Evolutionary conservation across 2,797 vertebrate genomes (phyloP).

Genomic region (Denticeps clupeoides): DNA sequence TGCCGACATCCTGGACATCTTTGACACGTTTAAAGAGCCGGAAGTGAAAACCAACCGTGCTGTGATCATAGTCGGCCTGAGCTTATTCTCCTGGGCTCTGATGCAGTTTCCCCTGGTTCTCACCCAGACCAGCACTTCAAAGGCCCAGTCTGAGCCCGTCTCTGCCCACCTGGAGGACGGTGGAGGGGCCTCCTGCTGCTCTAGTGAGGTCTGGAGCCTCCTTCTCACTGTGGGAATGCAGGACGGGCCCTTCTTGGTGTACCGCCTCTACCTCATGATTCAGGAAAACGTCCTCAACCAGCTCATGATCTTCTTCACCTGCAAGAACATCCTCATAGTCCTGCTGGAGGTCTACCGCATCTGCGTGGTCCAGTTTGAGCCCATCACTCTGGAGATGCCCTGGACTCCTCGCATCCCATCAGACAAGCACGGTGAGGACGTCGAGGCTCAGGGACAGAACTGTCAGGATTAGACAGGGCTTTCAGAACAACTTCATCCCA

Average conservation of each 20-base stretch:
- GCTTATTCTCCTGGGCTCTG: slow-evolving; percentile 62
- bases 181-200: slow-evolving; percentile 40
- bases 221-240: slow-evolving; percentile 58
- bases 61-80: slow-evolving; percentile 48
- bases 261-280: slow-evolving; percentile 59
- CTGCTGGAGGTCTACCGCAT: slow-evolving; percentile 61
- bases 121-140: slow-evolving; percentile 47
- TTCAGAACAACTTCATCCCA: no score
- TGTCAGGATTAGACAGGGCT: slow-evolving; percentile 25
- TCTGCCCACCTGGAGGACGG: not conserved
- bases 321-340: slow-evolving; percentile 65
- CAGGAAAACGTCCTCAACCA: slow-evolving; percentile 56
- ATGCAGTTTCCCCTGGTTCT: slow-evolving; percentile 66
- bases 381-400: no score
- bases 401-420: slow-evolving; percentile 11
- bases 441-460: slow-evolving; percentile 20
- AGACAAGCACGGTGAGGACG: slow-evolving; percentile 12
- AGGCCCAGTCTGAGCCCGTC: slow-evolving; percentile 5
- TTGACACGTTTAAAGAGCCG: slow-evolving; percentile 58
- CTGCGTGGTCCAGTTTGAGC: slow-evolving; percentile 51
- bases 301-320: slow-evolving; percentile 65
- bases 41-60: slow-evolving; percentile 48
- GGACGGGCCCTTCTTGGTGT: slow-evolving; percentile 61
- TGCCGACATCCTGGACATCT: slow-evolving; percentile 64
- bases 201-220: slow-evolving; percentile 57